Evolutionary conservation across 2,888 invertebrate genomes (phyloP).

Genomic region (Rotaria socialis): DNA sequence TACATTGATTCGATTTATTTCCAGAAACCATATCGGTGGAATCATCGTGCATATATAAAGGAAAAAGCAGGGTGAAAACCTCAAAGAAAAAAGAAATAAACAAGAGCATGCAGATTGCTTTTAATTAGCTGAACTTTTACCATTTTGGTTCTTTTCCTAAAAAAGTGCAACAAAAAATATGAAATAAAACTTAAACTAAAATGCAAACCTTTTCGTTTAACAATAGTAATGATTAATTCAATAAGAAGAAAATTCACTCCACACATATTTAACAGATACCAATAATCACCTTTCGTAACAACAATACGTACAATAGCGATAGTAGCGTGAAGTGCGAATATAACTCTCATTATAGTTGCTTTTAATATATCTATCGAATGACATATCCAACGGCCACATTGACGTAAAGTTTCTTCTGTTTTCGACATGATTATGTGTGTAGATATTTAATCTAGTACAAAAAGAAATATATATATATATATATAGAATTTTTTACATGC

Average conservation of each 20-base stretch:
- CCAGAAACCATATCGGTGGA: conserved; percentile 52
- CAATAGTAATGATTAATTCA: conserved; percentile 43
- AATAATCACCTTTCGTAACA: conserved; percentile 44
- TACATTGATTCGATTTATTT: conserved; percentile 48
- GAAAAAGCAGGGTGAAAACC: conserved; percentile 53
- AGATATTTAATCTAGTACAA: too few species aligned
- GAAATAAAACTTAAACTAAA: neutral
- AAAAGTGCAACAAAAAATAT: neutral
- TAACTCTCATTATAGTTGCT: conserved; percentile 43
- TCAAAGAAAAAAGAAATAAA: conserved; percentile 40
- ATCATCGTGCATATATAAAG: conserved; percentile 51
- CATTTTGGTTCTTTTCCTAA: conserved; percentile 44
- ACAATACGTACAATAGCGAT: conserved; percentile 42
- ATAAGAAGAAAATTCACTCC: conserved; percentile 45
- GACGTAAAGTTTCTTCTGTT: conserved; percentile 10
- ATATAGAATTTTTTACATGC: too few species aligned
- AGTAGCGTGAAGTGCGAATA: conserved; percentile 44
- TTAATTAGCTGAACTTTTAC: neutral
- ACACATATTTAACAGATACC: conserved; percentile 45
- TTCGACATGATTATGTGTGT: neutral
- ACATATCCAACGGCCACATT: conserved; percentile 40
- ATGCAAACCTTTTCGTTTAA: conserved; percentile 40
- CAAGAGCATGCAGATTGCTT: neutral
- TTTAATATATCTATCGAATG: conserved; percentile 45
- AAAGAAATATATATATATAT: too few species aligned